Conservation (phyloP, 1,140 invertebrate species). For the Euura saliciscinereae region DNA sequence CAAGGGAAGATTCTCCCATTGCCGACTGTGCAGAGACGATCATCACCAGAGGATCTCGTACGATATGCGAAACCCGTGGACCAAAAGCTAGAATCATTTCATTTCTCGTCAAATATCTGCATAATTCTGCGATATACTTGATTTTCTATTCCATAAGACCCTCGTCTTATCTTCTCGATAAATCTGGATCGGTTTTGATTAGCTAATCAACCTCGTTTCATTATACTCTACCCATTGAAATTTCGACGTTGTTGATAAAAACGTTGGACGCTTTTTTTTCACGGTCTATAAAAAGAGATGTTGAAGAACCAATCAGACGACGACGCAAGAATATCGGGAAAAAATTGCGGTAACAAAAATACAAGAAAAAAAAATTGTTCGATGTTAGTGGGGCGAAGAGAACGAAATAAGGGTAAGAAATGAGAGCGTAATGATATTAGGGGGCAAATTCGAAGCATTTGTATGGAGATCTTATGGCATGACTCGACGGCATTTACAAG, state of each 20-base stretch:
- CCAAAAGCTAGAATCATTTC: neutral
- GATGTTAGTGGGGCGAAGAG: neutral
- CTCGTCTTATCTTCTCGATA: too few relatives aligned
- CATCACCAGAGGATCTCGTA: neutral
- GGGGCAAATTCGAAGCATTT: constrained; percentile 12
- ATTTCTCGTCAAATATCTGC: neutral
- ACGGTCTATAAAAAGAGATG: neutral
- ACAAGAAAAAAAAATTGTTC: neutral
- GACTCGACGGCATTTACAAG: constrained; percentile 5
- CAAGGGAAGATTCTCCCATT: constrained; percentile 25
- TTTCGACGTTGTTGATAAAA: too few relatives aligned
- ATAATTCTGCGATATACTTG: neutral
- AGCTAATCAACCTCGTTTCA: too few relatives aligned
- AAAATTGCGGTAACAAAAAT: neutral
- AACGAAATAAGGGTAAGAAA: neutral
- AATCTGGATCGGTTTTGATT: too few relatives aligned
- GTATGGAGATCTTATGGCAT: constrained; percentile 14
- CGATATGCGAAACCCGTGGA: neutral
- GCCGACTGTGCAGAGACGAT: neutral
- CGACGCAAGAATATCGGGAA: neutral
- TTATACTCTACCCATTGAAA: too few relatives aligned
- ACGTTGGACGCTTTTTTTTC: too few relatives aligned
- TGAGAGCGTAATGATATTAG: neutral
- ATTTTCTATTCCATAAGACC: too few relatives aligned
- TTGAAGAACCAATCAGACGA: neutral